Conservation (phyloP, 2,888 invertebrate species). For the Hymenopus coronatus region DNA sequence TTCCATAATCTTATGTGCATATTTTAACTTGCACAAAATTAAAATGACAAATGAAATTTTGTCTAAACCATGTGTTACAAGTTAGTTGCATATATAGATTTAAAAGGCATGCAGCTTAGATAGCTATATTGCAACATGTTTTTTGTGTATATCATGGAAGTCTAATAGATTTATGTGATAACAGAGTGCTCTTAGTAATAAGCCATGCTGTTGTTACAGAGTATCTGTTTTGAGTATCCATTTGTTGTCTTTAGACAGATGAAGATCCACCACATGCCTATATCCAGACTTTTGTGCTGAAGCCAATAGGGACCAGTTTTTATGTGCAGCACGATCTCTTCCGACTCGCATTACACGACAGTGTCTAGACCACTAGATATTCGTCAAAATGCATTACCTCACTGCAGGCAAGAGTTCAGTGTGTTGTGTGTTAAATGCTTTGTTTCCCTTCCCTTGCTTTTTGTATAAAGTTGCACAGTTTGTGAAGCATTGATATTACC, state of each 20-base stretch:
- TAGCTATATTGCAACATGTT: background rate
- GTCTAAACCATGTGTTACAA: background rate
- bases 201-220: background rate
- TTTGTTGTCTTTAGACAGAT: conserved; percentile 71
- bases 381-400: conserved; percentile 12
- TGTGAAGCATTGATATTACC: background rate
- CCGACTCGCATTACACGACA: conserved; percentile 87
- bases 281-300: conserved; percentile 90
- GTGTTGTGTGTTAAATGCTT: conserved; percentile 12
- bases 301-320: conserved; percentile 82
- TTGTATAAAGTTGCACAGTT: background rate
- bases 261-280: conserved; percentile 93
- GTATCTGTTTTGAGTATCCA: conserved; percentile 31
- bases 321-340: conserved; percentile 95
- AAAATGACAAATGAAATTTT: no score
- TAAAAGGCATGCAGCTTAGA: background rate
- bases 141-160: background rate
- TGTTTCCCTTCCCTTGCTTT: background rate
- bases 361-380: conserved; percentile 46
- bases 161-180: background rate
- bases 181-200: background rate
- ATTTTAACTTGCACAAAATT: no score
- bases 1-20: no score
- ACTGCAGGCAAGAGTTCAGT: conserved; percentile 23
- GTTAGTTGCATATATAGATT: background rate